Base-by-base conservation (phyloP, 2,888 invertebrate species). In the Cremastobaeus sp. region DNA sequence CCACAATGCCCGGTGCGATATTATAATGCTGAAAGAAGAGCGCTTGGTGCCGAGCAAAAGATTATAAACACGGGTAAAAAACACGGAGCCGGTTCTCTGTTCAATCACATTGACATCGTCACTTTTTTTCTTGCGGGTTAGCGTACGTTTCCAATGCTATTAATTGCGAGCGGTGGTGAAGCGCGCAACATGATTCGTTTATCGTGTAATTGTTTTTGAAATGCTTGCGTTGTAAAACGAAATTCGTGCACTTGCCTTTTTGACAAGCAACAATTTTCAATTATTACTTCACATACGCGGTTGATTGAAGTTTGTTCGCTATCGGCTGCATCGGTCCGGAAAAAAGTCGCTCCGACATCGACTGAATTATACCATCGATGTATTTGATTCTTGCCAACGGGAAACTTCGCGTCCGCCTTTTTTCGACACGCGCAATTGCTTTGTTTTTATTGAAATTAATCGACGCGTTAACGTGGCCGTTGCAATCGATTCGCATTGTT, bases 141-240 rank as follows among this genome's bases (percentile, higher is more conserved):
- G 11, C 54, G 52, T 62, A 55, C 62, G 30, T 50, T 48, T 62
- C 41, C 62, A 70, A 62, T 55, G 60, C 62, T 47, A 55, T 70
- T 70, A 62, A 70, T 70, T 70, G 54, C 52, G 17, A 21, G 37
- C 54, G 39, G 25, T 45, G 54, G 35, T 20, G 52, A 59, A 69
- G 52, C 59, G 50, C 52, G 14, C 69, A 55, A 60, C 69, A 34
- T 62, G 54, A 69, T 69, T 69, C 60, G 60, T 69, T 69, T 69
- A 69, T 47, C 55, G 45, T 41, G 48, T 62, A 32, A 70, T 70
- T 70, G 70, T 70, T 70, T 70, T 62, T 35, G 25, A 70, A 70
- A 70, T 60, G 62, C 70, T 62, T 62, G 62, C 64, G 50, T 64
- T 70, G 62, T 62, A 70, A 70, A 70, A 62, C 41, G 43, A 30